Conservation (phyloP, 2,113 vertebrate genomes). For the Cololabis saira region DNA sequence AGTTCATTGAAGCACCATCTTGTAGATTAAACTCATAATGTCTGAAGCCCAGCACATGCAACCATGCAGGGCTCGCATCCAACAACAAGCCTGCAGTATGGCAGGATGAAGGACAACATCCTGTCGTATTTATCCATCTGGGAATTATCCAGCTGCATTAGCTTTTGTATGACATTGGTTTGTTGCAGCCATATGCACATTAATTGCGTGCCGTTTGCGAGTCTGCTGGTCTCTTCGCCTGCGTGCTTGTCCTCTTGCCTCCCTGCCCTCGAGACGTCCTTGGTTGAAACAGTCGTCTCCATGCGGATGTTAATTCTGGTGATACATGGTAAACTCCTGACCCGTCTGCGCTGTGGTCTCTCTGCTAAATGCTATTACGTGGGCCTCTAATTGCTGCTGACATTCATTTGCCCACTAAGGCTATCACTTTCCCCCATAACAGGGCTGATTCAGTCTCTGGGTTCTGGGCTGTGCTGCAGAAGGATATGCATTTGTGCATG, state of each 20-base stretch:
- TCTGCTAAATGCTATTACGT: slow-evolving; percentile 69
- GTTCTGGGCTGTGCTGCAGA: slow-evolving; percentile 39
- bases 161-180: slow-evolving; percentile 37
- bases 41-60: slow-evolving; percentile 16
- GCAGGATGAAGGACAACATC: slow-evolving; percentile 39
- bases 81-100: background rate
- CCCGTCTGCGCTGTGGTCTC: slow-evolving; percentile 63
- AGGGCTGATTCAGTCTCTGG: slow-evolving; percentile 50
- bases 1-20: slow-evolving; percentile 17
- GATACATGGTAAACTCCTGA: slow-evolving; percentile 78
- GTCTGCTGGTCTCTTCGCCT: slow-evolving; percentile 10
- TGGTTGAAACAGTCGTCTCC: slow-evolving; percentile 63
- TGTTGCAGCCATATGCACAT: slow-evolving; percentile 37
- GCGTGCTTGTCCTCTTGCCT: slow-evolving; percentile 47
- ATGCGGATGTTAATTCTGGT: slow-evolving; percentile 73
- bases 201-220: slow-evolving; percentile 37
- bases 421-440: slow-evolving; percentile 73
- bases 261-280: slow-evolving; percentile 79
- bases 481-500: slow-evolving; percentile 21
- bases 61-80: slow-evolving; percentile 25
- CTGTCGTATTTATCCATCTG: slow-evolving; percentile 27
- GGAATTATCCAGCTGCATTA: slow-evolving; percentile 17
- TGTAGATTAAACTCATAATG: slow-evolving; percentile 9
- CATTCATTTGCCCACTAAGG: slow-evolving; percentile 81
- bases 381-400: slow-evolving; percentile 81